These are phyloP conservation scores for Psettodes erumei DNA, from an alignment of 2,113 vertebrate species.

Conservation along the genomic window DNA sequence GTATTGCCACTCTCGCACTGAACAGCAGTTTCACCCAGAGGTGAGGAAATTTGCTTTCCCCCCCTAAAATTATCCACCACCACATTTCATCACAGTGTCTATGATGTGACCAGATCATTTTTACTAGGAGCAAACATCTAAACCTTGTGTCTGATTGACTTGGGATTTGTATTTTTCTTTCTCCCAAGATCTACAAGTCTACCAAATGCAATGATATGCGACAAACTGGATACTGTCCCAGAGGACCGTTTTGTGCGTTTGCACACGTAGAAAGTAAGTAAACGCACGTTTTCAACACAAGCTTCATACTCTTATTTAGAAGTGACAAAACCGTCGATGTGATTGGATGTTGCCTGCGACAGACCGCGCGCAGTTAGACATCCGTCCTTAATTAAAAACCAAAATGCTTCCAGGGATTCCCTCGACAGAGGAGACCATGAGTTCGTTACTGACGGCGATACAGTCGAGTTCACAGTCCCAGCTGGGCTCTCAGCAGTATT, in stretches of 20 bases:
- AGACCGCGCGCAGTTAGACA: not conserved
- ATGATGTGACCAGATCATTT: too few species aligned
- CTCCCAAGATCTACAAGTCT: slow-evolving; percentile 91
- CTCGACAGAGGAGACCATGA: slow-evolving; percentile 86
- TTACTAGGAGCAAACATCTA: not conserved
- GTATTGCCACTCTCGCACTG: slow-evolving; percentile 94
- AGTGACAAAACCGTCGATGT: not conserved
- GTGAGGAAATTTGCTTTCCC: slow-evolving; percentile 70
- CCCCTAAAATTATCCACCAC: not conserved
- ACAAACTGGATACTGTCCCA: slow-evolving; percentile 91
- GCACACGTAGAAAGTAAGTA: slow-evolving; percentile 92
- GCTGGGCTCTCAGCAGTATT: slow-evolving; percentile 82
- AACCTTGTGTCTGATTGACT: not conserved
- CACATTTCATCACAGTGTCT: too few species aligned
- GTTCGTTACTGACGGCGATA: slow-evolving; percentile 82
- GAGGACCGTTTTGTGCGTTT: slow-evolving; percentile 94
- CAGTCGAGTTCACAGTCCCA: slow-evolving; percentile 83
- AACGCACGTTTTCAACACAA: slow-evolving; percentile 1
- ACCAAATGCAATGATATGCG: slow-evolving; percentile 95
- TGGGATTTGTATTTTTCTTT: slow-evolving; percentile 23
- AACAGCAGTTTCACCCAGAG: slow-evolving; percentile 96
- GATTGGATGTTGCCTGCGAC: not conserved
- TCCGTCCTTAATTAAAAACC: slow-evolving; percentile 1
- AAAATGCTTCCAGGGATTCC: slow-evolving; percentile 82
- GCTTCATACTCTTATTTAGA: not conserved